Conservation (phyloP, 2,113 vertebrate genomes). For the Agelaius phoeniceus region DNA sequence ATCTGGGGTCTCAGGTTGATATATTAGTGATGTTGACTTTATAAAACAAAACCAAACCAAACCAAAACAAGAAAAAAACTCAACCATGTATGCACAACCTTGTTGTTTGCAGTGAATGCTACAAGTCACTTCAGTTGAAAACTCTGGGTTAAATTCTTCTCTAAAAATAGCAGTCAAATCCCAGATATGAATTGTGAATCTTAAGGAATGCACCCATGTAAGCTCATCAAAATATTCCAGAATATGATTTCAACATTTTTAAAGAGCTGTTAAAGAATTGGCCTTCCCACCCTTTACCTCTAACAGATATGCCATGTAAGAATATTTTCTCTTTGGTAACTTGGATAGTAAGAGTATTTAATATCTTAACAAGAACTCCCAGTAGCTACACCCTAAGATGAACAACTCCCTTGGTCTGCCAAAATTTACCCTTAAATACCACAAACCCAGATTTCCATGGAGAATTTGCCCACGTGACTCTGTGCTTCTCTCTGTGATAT, state of each 20-base stretch:
- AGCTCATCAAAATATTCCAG: not conserved
- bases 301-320: not conserved
- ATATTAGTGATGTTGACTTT: not conserved
- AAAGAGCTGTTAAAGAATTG: not conserved
- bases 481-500: not conserved
- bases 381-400: not conserved
- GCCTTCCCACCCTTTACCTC: not conserved
- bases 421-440: not conserved
- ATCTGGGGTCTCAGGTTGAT: not conserved
- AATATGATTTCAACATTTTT: not conserved
- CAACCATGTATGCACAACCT: not conserved
- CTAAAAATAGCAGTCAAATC: not conserved
- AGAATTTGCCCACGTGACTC: not conserved
- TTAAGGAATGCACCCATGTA: not conserved
- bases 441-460: not conserved
- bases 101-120: not conserved
- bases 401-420: not conserved
- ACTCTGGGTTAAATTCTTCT: not conserved
- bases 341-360: not conserved
- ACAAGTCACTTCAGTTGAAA: not conserved
- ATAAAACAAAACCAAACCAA: not conserved
- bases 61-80: too few relatives aligned
- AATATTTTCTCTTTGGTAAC: not conserved
- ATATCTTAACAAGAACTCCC: not conserved
- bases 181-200: not conserved